Percentiles rank a stretch among this genome's conserved stretches.
Evolutionary conservation across 2,113 vertebrate species (phyloP).

Genomic region (Rana temporaria): DNA sequence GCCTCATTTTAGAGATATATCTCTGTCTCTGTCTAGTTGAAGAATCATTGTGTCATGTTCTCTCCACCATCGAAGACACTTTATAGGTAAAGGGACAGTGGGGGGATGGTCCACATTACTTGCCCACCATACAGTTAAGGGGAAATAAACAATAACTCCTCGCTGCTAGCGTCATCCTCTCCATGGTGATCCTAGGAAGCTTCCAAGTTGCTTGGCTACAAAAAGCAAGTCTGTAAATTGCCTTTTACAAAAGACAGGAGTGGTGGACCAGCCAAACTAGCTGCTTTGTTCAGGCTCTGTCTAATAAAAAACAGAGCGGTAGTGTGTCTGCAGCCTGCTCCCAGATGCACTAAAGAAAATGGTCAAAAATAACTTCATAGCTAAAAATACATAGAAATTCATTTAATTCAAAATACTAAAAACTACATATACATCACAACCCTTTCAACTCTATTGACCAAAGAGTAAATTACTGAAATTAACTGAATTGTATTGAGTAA

Average conservation of each 20-base stretch:
- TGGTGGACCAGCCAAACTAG: conserved; percentile 56
- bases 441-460: too few species aligned
- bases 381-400: too few species aligned
- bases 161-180: conserved; percentile 72
- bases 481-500: too few species aligned
- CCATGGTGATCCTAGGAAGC: conserved; percentile 77
- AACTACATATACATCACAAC: too few species aligned
- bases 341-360: background rate
- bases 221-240: conserved; percentile 53
- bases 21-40: background rate
- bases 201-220: conserved; percentile 78
- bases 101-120: conserved; percentile 62
- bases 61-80: background rate
- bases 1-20: background rate
- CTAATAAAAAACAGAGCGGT: conserved; percentile 22
- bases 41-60: background rate
- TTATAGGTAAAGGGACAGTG: conserved; percentile 7
- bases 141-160: conserved; percentile 71
- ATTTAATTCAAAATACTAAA: too few species aligned
- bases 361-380: background rate
- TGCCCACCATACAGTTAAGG: conserved; percentile 53
- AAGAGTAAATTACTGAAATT: too few species aligned
- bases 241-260: conserved; percentile 57
- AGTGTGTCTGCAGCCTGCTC: background rate
- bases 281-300: conserved; percentile 59